phyloP scores from a whole-genome alignment of 30 jellyfish, hydroid and myxozoan genomes.

The Aurelia aurita region DNA sequence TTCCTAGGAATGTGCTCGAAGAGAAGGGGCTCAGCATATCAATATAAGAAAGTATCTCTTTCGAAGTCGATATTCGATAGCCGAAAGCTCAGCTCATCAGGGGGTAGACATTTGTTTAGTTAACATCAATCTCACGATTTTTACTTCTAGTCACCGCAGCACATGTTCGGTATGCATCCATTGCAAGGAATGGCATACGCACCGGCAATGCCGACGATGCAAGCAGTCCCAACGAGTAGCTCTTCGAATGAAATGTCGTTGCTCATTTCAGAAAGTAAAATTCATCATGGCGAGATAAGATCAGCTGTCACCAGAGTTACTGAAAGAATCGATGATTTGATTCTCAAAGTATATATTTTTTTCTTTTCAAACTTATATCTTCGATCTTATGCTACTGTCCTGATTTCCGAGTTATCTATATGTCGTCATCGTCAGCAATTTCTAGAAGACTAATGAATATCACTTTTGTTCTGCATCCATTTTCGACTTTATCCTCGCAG shows the following conservation, averaged over 20 bases:
- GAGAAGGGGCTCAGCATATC: no score
- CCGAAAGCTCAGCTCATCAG: no score
- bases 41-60: no score
- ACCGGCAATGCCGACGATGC: conserved; percentile 59
- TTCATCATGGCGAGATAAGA: conserved; percentile 78
- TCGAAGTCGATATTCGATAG: no score
- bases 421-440: no score
- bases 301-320: conserved; percentile 67
- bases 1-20: no score
- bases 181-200: conserved; percentile 38
- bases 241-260: conserved; percentile 67
- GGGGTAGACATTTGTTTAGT: no score
- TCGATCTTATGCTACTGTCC: no score
- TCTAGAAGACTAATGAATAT: no score
- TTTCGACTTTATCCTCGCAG: neutral
- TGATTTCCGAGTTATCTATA: no score
- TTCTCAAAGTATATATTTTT: conserved; percentile 33
- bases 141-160: conserved; percentile 18
- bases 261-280: conserved; percentile 76
- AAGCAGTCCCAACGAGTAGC: conserved; percentile 47
- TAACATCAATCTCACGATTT: no score
- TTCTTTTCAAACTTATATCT: neutral
- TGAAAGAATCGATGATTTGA: conserved; percentile 78
- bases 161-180: conserved; percentile 47
- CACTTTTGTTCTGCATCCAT: neutral